These are phyloP conservation scores for Gallinago solitaria DNA, from an alignment of 2,797 vertebrate genomes.

Conservation along the genomic window DNA sequence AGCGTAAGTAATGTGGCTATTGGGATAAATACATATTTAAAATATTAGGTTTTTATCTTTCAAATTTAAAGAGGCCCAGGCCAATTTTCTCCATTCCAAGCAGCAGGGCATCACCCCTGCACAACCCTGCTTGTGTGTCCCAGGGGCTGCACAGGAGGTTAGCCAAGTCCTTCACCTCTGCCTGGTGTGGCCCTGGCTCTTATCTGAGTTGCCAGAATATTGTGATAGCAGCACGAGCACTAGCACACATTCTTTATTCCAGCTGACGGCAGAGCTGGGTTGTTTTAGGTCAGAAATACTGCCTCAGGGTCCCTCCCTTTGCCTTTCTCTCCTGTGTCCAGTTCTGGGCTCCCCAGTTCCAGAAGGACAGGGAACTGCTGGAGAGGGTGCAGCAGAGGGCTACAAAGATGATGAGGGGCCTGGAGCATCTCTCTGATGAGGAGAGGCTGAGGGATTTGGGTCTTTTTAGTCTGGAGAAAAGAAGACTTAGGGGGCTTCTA, in stretches of 20 bases:
- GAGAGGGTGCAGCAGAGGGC: no score
- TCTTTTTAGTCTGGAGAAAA: no score
- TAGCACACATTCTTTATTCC: not conserved
- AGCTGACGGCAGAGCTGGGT: not conserved
- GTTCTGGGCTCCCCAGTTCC: no score
- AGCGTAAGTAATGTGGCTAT: not conserved
- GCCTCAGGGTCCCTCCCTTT: not conserved
- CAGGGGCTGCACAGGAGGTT: no score
- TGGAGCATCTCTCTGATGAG: no score
- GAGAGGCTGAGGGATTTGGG: no score
- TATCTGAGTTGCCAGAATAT: not conserved
- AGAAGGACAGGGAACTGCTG: no score
- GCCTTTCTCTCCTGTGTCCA: not conserved
- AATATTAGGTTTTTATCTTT: not conserved
- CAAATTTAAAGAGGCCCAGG: not conserved
- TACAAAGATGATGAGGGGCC: no score
- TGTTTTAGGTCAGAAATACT: not conserved
- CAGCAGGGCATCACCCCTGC: not conserved
- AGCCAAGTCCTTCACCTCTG: not conserved
- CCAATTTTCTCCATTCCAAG: not conserved
- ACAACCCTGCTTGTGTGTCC: rapidly evolving
- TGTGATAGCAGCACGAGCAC: not conserved
- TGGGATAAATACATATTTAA: not conserved
- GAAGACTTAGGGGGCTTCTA: no score
- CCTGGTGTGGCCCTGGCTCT: not conserved